Evolutionary conservation across 2,797 vertebrate species (phyloP).

Genomic region (Naso thynnoides): DNA sequence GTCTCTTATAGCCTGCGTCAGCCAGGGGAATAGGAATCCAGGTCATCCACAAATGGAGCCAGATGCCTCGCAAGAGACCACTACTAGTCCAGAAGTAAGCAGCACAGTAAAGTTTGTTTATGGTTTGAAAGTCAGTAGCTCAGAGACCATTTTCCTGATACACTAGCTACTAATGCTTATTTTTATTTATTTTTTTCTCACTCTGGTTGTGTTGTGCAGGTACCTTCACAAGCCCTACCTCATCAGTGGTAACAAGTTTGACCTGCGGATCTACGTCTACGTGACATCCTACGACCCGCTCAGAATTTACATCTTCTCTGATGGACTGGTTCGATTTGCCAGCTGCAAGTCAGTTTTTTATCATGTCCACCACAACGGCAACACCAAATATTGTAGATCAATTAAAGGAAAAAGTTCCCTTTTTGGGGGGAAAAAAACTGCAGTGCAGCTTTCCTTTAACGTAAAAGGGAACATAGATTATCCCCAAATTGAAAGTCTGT

Average conservation of each 20-base stretch:
- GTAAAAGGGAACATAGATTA: neutral
- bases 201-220: constrained; percentile 68
- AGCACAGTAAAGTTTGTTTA: too few species aligned
- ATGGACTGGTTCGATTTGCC: constrained; percentile 97
- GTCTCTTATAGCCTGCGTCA: constrained; percentile 89
- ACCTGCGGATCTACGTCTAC: constrained; percentile 97
- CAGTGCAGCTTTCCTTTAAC: too few species aligned
- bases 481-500: neutral
- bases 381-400: neutral
- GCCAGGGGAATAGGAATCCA: constrained; percentile 97
- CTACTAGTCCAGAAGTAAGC: constrained; percentile 91
- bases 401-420: too few species aligned
- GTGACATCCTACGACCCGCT: constrained; percentile 96
- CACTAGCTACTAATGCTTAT: too few species aligned
- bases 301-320: constrained; percentile 94
- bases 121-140: neutral
- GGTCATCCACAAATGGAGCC: constrained; percentile 98
- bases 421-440: too few species aligned
- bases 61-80: constrained; percentile 94
- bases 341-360: constrained; percentile 95
- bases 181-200: too few species aligned
- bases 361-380: rapidly evolving
- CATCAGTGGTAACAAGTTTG: constrained; percentile 97
- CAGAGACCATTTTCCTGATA: neutral
- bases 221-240: constrained; percentile 99